These are phyloP conservation scores for Drosophila colorata DNA, from an alignment of 2,888 invertebrate species.

Conservation along the genomic window DNA sequence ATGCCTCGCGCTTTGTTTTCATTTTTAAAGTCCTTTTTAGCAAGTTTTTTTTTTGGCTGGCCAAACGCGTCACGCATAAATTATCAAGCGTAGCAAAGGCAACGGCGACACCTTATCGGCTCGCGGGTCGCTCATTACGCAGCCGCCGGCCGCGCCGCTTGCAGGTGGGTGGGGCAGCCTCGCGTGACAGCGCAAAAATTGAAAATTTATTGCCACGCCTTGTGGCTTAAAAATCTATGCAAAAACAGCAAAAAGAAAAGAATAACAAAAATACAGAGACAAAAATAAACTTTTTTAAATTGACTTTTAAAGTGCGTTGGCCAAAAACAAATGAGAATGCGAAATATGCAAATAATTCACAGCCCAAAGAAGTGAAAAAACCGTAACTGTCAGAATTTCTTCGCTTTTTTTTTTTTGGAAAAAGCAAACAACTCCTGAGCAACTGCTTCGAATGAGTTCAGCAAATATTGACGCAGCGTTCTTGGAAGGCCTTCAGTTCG, in stretches of 20 bases:
- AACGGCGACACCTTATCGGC: slow-evolving; percentile 72
- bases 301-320: slow-evolving; percentile 65
- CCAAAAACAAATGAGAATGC: slow-evolving; percentile 19
- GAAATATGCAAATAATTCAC: slow-evolving; percentile 50
- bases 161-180: slow-evolving; percentile 30
- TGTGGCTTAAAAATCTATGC: slow-evolving; percentile 54
- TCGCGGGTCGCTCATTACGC: slow-evolving; percentile 66
- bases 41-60: slow-evolving; percentile 26
- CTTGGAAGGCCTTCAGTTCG: slow-evolving; percentile 4
- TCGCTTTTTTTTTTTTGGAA: background rate
- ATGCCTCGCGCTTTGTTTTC: slow-evolving; percentile 18
- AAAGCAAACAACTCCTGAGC: background rate
- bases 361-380: slow-evolving; percentile 6
- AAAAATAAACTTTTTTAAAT: slow-evolving; percentile 55
- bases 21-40: slow-evolving; percentile 9
- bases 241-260: slow-evolving; percentile 7
- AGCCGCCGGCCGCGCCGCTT: slow-evolving; percentile 37
- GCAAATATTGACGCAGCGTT: slow-evolving; percentile 25
- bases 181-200: slow-evolving; percentile 75
- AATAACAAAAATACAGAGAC: slow-evolving; percentile 6
- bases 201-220: slow-evolving; percentile 78
- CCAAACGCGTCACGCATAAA: slow-evolving; percentile 77
- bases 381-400: slow-evolving; percentile 20
- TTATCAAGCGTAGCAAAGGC: slow-evolving; percentile 51
- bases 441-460: slow-evolving; percentile 1